Conservation (phyloP, 2,113 vertebrate species). For the Gambusia holbrooki region DNA sequence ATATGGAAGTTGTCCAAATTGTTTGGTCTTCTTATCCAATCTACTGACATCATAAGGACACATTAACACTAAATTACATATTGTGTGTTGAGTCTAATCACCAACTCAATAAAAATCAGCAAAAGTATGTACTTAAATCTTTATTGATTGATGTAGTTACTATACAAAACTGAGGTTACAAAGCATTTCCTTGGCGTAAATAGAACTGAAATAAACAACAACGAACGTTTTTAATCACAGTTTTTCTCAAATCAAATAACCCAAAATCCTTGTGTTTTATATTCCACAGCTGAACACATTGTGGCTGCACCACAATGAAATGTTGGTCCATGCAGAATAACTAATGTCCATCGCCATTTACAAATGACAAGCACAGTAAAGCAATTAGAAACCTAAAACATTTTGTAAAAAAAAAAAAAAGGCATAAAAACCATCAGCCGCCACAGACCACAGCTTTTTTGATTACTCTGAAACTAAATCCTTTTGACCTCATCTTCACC, state of each 20-base stretch:
- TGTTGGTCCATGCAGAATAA: too few relatives aligned
- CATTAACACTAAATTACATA: too few relatives aligned
- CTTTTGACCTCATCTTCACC: conserved; percentile 63
- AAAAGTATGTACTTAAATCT: neutral
- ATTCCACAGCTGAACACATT: neutral
- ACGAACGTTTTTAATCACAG: too few relatives aligned
- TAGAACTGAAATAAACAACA: too few relatives aligned
- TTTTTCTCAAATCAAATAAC: neutral
- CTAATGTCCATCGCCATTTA: neutral
- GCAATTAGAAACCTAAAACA: conserved; percentile 4
- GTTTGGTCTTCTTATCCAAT: too few relatives aligned
- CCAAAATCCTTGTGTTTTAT: conserved; percentile 2
- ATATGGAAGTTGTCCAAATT: too few relatives aligned
- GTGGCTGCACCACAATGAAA: neutral
- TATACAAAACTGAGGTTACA: neutral
- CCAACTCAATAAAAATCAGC: neutral
- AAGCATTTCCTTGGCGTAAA: neutral
- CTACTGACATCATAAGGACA: too few relatives aligned
- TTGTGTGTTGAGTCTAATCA: too few relatives aligned
- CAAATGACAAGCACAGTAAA: neutral
- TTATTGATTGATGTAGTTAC: neutral
- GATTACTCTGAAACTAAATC: conserved; percentile 45
- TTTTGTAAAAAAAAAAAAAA: neutral
- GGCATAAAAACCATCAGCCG: conserved; percentile 27
- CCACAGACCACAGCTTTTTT: conserved; percentile 47